A percentile compares a stretch with the other conserved stretches of the same genome.
These are phyloP conservation scores for Parazoanthus darwini DNA, from an alignment of 92 coral and sea anemone genomes.

Conservation along the genomic window DNA sequence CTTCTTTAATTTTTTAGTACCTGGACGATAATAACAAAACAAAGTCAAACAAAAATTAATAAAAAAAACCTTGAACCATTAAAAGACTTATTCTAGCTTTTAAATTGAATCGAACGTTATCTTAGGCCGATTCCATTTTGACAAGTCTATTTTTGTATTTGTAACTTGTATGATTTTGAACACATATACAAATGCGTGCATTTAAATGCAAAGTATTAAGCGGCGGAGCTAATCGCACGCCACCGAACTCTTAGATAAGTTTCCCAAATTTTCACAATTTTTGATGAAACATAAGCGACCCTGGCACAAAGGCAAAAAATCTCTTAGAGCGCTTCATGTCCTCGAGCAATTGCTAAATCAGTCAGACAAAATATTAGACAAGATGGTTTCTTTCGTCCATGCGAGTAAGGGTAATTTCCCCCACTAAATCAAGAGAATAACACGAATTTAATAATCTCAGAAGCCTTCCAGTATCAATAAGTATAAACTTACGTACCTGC, in stretches of 20 bases:
- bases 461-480: not conserved
- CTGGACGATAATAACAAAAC: not conserved
- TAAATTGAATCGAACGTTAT: not conserved
- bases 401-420: not conserved
- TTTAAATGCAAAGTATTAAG: not conserved
- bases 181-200: conserved; percentile 6
- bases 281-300: not conserved
- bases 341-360: conserved; percentile 10
- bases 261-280: not conserved
- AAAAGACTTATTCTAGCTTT: not conserved
- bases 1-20: not conserved
- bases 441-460: not conserved
- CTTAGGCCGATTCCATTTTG: not conserved
- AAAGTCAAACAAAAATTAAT: not conserved
- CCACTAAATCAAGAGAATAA: not conserved
- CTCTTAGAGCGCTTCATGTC: not conserved
- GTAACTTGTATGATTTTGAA: not conserved
- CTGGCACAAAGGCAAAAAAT: not conserved
- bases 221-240: not conserved
- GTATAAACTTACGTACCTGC: conserved; percentile 20
- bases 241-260: not conserved
- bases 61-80: not conserved
- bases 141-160: not conserved
- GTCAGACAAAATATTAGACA: not conserved
- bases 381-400: not conserved